Evolutionary conservation across 2,113 vertebrate species (phyloP).

Genomic region (Scytalopus superciliaris): DNA sequence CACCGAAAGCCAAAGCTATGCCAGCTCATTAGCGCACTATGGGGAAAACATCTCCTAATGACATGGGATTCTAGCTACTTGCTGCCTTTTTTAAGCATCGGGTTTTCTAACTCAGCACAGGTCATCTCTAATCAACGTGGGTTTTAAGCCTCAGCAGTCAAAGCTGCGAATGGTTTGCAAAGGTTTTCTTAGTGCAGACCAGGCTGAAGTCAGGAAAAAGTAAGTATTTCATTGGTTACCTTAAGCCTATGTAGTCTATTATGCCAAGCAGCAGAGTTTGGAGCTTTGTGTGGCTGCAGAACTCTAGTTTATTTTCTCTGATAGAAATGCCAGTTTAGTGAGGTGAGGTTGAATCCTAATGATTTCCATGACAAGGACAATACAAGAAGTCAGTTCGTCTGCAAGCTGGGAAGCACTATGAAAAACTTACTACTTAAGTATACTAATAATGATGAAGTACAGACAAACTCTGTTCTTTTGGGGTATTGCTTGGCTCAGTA

Average conservation of each 20-base stretch:
- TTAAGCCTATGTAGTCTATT: background rate
- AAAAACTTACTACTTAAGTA: background rate
- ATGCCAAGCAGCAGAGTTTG: background rate
- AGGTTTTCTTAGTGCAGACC: background rate
- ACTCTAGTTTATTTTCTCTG: background rate
- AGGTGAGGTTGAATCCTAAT: fast-evolving
- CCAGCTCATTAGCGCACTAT: background rate
- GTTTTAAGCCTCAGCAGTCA: background rate
- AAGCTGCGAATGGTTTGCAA: background rate
- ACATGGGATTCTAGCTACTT: background rate
- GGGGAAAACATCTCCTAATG: background rate
- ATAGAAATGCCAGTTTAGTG: background rate
- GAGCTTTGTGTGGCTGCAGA: background rate
- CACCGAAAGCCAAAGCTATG: background rate
- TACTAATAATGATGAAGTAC: background rate
- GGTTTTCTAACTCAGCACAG: background rate
- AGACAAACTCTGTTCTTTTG: background rate
- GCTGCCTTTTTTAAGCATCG: background rate
- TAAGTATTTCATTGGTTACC: background rate
- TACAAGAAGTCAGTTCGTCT: background rate
- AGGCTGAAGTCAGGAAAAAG: background rate
- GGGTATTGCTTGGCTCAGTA: background rate
- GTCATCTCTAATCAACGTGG: background rate
- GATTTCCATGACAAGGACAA: background rate
- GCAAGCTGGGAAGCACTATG: background rate